Evolutionary conservation across 2,888 invertebrate species (phyloP).

Genomic region (Mesorhabditis spiculigera): DNA sequence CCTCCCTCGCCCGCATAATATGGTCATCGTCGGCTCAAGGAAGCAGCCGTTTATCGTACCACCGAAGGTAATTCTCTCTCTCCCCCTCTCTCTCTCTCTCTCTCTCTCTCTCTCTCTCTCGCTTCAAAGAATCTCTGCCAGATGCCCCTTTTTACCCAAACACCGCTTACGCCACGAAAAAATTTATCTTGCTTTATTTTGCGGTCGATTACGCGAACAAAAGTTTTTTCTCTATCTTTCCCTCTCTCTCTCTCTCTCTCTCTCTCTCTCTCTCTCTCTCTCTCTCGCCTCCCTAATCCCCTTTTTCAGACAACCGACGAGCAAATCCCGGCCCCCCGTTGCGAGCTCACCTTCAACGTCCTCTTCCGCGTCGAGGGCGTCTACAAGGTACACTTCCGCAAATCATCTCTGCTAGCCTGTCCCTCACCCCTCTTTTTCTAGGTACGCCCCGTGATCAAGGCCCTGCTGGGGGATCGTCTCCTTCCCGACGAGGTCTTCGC

Average conservation of each 20-base stretch:
- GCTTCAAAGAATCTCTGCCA: too few relatives aligned
- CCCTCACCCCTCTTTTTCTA: constrained; percentile 12
- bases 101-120: too few relatives aligned
- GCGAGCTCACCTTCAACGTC: constrained; percentile 35
- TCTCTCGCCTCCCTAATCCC: neutral
- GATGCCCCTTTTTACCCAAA: too few relatives aligned
- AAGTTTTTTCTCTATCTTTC: neutral
- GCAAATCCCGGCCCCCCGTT: constrained; percentile 13
- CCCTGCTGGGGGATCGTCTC: constrained; percentile 25
- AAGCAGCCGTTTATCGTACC: constrained; percentile 40
- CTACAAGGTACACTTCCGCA: constrained; percentile 21
- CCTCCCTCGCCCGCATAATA: constrained; percentile 33
- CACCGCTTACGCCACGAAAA: too few relatives aligned
- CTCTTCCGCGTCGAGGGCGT: constrained; percentile 52
- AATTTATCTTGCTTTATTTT: too few relatives aligned
- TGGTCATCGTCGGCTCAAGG: constrained; percentile 41
- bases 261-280: neutral
- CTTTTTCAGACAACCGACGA: neutral
- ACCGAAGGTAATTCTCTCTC: constrained; percentile 17
- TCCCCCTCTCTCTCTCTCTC: too few relatives aligned
- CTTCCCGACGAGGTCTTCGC: constrained; percentile 35
- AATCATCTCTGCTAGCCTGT: too few relatives aligned
- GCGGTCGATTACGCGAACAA: neutral
- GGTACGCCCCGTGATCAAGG: constrained; percentile 32
- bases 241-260: too few relatives aligned